Percentiles rank a stretch among this genome's conserved stretches.
Conservation (phyloP, 2,113 vertebrate genomes). For the Channa maculata region DNA sequence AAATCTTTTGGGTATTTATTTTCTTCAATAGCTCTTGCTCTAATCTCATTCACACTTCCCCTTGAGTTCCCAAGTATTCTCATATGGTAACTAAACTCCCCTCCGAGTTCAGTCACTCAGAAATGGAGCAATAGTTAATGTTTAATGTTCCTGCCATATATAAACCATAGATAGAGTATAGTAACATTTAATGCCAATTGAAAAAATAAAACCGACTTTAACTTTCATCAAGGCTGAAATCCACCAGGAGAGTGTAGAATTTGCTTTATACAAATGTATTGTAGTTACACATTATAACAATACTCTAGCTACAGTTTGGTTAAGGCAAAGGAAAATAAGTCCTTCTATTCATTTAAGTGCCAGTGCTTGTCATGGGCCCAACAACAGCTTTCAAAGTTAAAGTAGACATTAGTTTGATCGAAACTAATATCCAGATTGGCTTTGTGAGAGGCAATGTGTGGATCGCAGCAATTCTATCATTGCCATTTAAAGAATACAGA, state of each 20-base stretch:
- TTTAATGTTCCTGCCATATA: conserved; percentile 12
- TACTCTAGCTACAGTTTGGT: neutral
- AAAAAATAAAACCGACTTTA: too few relatives aligned
- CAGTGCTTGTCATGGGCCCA: conserved; percentile 2
- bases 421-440: conserved; percentile 50
- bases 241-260: too few relatives aligned
- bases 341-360: conserved; percentile 18
- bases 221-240: too few relatives aligned
- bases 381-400: conserved; percentile 12
- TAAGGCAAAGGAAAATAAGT: conserved; percentile 18
- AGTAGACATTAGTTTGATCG: conserved; percentile 28
- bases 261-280: too few relatives aligned
- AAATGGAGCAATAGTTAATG: neutral
- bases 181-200: neutral
- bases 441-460: conserved; percentile 44
- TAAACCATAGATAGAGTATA: neutral
- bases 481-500: conserved; percentile 49
- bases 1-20: conserved; percentile 1
- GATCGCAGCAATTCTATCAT: conserved; percentile 48
- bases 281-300: conserved; percentile 16
- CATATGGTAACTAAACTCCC: conserved; percentile 20
- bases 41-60: conserved; percentile 4
- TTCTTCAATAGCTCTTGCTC: conserved; percentile 11
- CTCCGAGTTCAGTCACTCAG: neutral
- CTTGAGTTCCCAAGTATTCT: conserved; percentile 25